These are phyloP conservation scores for Erythrocercus mccallii DNA, from an alignment of 2,113 vertebrate species.

Conservation along the genomic window DNA sequence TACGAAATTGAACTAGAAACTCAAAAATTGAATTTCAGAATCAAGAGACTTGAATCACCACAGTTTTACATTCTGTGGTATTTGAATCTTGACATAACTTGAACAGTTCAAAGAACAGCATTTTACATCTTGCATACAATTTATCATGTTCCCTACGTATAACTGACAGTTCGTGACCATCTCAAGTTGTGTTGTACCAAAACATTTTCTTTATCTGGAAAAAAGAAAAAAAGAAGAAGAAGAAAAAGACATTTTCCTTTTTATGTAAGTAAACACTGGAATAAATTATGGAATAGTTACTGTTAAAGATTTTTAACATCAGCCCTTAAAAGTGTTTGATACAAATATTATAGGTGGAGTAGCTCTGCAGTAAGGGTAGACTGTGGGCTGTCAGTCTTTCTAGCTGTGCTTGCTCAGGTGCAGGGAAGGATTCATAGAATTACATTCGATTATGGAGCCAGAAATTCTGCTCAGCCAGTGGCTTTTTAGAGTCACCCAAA, in stretches of 20 bases:
- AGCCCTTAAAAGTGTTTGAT: not conserved
- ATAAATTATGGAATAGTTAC: not conserved
- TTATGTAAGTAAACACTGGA: not conserved
- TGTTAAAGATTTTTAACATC: not conserved
- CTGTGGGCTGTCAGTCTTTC: not conserved
- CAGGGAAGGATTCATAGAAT: not conserved
- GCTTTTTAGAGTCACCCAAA: not conserved
- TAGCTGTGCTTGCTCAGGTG: not conserved
- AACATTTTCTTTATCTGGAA: not conserved
- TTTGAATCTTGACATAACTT: not conserved
- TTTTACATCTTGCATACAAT: not conserved
- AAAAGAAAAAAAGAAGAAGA: not conserved
- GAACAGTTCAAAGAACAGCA: not conserved
- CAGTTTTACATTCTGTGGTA: not conserved
- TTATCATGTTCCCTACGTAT: not conserved
- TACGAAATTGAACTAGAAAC: not conserved
- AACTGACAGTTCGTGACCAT: not conserved
- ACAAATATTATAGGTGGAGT: not conserved
- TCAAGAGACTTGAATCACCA: not conserved
- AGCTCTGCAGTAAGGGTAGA: not conserved
- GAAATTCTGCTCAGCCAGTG: not conserved
- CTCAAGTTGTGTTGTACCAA: not conserved
- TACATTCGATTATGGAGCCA: not conserved
- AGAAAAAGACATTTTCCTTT: not conserved
- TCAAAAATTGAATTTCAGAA: not conserved